These are phyloP conservation scores for Ascidia mentula DNA, from an alignment of 23 tunicate species.

Conservation along the genomic window DNA sequence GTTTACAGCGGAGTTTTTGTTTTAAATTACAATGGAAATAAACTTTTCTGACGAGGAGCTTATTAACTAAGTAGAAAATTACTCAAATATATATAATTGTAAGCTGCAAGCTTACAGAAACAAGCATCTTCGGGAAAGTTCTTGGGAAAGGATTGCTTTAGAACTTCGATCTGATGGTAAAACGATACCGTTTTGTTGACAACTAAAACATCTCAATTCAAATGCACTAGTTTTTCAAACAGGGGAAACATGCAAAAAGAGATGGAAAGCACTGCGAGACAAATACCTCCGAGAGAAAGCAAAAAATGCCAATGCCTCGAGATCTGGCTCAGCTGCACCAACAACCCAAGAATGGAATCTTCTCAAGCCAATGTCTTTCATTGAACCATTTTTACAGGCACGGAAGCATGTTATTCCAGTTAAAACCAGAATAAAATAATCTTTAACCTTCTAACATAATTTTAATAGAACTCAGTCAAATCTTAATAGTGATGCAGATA, in stretches of 20 bases:
- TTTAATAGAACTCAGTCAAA: neutral
- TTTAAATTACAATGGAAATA: neutral
- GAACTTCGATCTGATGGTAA: neutral
- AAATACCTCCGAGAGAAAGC: neutral
- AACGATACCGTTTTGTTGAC: neutral
- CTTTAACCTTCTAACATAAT: neutral
- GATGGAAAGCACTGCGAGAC: neutral
- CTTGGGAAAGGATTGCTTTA: neutral
- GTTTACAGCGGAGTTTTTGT: neutral
- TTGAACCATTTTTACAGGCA: neutral
- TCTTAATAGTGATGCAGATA: neutral
- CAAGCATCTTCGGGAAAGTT: neutral
- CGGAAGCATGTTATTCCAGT: neutral
- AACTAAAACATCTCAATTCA: neutral
- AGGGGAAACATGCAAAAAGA: neutral
- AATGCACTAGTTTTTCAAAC: neutral
- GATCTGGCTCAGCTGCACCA: neutral
- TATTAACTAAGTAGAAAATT: neutral
- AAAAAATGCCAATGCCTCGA: neutral
- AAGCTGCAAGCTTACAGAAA: neutral
- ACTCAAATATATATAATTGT: neutral
- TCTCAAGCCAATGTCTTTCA: neutral
- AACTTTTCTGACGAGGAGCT: neutral
- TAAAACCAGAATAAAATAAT: neutral
- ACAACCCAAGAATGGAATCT: neutral